Percentiles rank a stretch among this genome's conserved stretches.
These are phyloP conservation scores for Cotesia typhae DNA, from an alignment of 1,140 invertebrate genomes.

Conservation along the genomic window DNA sequence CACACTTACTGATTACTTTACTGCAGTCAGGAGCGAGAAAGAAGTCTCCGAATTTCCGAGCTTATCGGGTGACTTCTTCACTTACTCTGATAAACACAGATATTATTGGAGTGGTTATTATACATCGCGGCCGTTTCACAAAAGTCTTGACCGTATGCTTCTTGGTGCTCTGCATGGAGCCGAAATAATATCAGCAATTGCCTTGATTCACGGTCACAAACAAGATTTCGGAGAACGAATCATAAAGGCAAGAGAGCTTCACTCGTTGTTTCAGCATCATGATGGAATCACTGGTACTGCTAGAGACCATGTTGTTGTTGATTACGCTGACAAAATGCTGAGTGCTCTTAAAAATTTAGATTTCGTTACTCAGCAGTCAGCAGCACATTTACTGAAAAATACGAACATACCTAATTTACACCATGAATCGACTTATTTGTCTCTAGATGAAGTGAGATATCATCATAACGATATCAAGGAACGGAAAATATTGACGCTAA, in stretches of 20 bases:
- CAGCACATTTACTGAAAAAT: conserved; percentile 55
- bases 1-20: conserved; percentile 94
- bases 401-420: conserved; percentile 47
- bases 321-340: conserved; percentile 86
- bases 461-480: conserved; percentile 64
- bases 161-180: conserved; percentile 76
- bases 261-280: conserved; percentile 96
- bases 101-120: conserved; percentile 99
- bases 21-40: conserved; percentile 75
- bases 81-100: conserved; percentile 95
- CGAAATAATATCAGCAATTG: conserved; percentile 83
- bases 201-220: conserved; percentile 63
- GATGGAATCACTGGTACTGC: conserved; percentile 97
- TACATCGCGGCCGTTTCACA: conserved; percentile 95
- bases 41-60: conserved; percentile 76
- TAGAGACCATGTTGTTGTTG: conserved; percentile 87
- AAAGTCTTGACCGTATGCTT: conserved; percentile 91
- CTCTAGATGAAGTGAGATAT: conserved; percentile 57
- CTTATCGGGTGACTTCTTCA: conserved; percentile 96
- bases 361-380: conserved; percentile 59
- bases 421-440: conserved; percentile 51
- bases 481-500: conserved; percentile 62
- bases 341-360: conserved; percentile 61
- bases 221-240: conserved; percentile 69
- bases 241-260: conserved; percentile 76